A percentile compares a stretch with the other conserved stretches of the same genome.
These are phyloP conservation scores for Cataglyphis cursor DNA, from an alignment of 2,888 invertebrate species.

Conservation along the genomic window DNA sequence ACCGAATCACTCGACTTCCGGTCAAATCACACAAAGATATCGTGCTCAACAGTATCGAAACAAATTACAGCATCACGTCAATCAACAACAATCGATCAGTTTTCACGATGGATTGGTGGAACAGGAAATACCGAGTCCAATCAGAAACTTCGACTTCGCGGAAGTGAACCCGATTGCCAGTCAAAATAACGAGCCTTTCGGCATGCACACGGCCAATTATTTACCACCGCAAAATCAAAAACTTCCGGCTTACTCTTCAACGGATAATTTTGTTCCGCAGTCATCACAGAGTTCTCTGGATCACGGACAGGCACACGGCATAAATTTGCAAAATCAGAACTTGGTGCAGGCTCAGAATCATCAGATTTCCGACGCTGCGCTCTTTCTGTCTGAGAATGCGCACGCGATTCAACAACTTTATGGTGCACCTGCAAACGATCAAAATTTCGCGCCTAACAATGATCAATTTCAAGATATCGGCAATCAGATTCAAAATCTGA, in stretches of 20 bases:
- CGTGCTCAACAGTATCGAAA: slow-evolving; percentile 62
- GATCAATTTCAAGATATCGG: slow-evolving; percentile 69
- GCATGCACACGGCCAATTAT: slow-evolving; percentile 82
- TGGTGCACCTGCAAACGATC: slow-evolving; percentile 78
- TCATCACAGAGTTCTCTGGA: slow-evolving; percentile 22
- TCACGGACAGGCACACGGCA: not conserved
- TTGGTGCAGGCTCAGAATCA: slow-evolving; percentile 69
- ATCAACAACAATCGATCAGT: slow-evolving; percentile 58
- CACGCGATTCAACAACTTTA: slow-evolving; percentile 84
- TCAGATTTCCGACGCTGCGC: slow-evolving; percentile 83
- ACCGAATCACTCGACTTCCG: slow-evolving; percentile 73
- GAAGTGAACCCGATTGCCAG: slow-evolving; percentile 82
- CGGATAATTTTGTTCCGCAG: slow-evolving; percentile 59
- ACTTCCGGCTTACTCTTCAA: slow-evolving; percentile 74
- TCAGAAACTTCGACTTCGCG: slow-evolving; percentile 77
- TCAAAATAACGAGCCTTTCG: slow-evolving; percentile 83
- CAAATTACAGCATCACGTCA: slow-evolving; percentile 60
- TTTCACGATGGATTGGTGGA: slow-evolving; percentile 61
- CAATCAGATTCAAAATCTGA: slow-evolving; percentile 69
- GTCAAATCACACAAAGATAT: slow-evolving; percentile 45
- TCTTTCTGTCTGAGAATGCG: slow-evolving; percentile 83
- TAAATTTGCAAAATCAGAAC: slow-evolving; percentile 65
- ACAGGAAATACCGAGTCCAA: slow-evolving; percentile 78
- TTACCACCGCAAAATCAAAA: slow-evolving; percentile 84
- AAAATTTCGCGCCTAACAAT: slow-evolving; percentile 81